Percentiles rank a stretch among this genome's conserved stretches.
Conservation (phyloP, 2,113 vertebrate genomes). For the Struthidea cinerea region DNA sequence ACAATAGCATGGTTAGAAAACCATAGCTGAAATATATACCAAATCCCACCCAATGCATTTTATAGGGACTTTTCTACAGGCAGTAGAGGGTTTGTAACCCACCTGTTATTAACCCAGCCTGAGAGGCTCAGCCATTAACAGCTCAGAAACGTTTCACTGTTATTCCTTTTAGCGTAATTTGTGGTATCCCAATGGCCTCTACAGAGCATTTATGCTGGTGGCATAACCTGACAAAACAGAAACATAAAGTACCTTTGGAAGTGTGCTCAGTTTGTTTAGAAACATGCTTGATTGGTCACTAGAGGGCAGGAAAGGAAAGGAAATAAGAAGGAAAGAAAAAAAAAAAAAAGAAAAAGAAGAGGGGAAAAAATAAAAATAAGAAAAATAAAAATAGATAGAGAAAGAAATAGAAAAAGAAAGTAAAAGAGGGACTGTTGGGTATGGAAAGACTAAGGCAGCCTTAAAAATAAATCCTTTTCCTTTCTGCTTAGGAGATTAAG, state of each 20-base stretch:
- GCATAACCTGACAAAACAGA: not conserved
- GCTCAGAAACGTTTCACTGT: not conserved
- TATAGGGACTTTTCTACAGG: not conserved
- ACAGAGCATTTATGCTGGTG: not conserved
- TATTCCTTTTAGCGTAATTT: not conserved
- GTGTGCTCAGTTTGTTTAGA: not conserved
- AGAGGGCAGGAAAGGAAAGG: conserved; percentile 52
- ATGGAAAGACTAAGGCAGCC: not conserved
- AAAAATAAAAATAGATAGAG: not conserved
- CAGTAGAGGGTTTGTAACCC: not conserved
- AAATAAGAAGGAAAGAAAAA: not conserved
- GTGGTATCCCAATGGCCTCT: not conserved
- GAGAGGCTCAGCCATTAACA: not conserved
- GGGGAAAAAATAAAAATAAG: rapidly evolving
- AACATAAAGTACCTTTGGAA: not conserved
- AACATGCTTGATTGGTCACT: not conserved
- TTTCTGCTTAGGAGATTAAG: not conserved
- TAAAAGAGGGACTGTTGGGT: not conserved
- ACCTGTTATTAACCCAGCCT: not conserved
- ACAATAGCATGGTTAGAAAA: not conserved
- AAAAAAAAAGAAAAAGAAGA: no score
- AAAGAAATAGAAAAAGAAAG: not conserved
- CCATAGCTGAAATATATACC: not conserved
- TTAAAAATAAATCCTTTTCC: not conserved
- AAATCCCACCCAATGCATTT: not conserved